Evolutionary conservation across 2,113 vertebrate genomes (phyloP).

Genomic region (Glareola pratincola): DNA sequence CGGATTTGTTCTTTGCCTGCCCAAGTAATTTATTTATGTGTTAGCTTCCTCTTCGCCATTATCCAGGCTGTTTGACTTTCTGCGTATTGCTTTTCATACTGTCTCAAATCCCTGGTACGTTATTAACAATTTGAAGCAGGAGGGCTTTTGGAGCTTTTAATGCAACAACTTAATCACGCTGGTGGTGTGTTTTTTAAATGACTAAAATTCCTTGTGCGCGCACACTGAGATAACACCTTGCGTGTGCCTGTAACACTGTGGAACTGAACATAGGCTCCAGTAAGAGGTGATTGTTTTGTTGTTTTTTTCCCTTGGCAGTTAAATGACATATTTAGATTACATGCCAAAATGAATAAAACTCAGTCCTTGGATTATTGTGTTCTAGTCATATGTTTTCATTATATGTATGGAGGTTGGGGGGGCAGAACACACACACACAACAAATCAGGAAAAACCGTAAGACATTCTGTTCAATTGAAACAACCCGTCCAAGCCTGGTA

Average conservation of each 20-base stretch:
- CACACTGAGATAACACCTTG: not conserved
- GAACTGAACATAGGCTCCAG: not conserved
- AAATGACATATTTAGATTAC: conserved; percentile 19
- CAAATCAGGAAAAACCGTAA: not conserved
- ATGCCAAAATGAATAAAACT: conserved; percentile 40
- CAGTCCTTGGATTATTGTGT: not conserved
- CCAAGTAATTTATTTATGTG: conserved; percentile 69
- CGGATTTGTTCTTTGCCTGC: conserved; percentile 66
- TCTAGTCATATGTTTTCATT: not conserved
- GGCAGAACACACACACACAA: not conserved
- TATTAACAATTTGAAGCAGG: conserved; percentile 40
- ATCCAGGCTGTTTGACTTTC: conserved; percentile 25
- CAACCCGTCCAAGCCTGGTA: not conserved
- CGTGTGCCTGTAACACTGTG: not conserved
- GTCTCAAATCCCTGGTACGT: conserved; percentile 15
- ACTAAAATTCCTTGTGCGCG: not conserved
- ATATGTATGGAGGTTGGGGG: not conserved
- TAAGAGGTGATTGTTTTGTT: not conserved
- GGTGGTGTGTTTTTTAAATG: conserved; percentile 4
- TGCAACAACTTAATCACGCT: conserved; percentile 7
- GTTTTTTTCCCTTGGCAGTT: not conserved
- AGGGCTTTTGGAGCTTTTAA: conserved; percentile 28
- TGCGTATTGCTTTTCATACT: not conserved
- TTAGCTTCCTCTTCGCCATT: conserved; percentile 3
- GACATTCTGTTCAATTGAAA: not conserved